A percentile compares a stretch with the other conserved stretches of the same genome.
These are phyloP conservation scores for Microtus montanus DNA, from an alignment of 2,113 vertebrate species.

Conservation along the genomic window DNA sequence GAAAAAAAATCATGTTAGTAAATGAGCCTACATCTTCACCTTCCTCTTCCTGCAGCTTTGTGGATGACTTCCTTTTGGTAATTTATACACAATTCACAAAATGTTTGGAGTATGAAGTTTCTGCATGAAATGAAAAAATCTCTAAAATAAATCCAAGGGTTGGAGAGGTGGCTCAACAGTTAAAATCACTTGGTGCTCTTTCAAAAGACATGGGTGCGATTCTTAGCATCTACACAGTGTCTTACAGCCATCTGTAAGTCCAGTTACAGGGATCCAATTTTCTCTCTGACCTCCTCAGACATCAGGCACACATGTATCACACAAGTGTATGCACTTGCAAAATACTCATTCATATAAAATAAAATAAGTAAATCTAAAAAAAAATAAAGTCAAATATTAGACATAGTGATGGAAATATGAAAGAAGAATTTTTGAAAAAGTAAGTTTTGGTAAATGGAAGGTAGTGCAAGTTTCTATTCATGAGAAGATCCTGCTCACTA, in stretches of 20 bases:
- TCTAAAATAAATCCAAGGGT: conserved; percentile 2
- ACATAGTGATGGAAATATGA: neutral
- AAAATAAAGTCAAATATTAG: neutral
- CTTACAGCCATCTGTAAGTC: neutral
- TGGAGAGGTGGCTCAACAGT: neutral
- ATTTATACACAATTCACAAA: neutral
- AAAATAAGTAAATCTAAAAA: neutral
- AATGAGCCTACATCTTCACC: neutral
- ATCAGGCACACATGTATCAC: neutral
- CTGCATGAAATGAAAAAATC: neutral
- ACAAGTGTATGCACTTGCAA: neutral
- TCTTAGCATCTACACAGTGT: neutral
- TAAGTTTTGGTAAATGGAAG: neutral
- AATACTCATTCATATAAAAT: neutral
- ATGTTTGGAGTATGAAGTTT: neutral
- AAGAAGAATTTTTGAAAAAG: conserved; percentile 16
- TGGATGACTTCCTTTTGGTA: neutral
- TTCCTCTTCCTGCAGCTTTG: neutral
- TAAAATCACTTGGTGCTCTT: neutral
- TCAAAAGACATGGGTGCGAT: neutral
- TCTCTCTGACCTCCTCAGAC: neutral
- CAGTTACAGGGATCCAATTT: neutral
- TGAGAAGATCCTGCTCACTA: neutral
- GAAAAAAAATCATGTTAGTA: neutral
- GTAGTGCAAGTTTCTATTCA: neutral